Conservation (phyloP, 2,888 invertebrate genomes). For the Dolichopus griseipennis region DNA sequence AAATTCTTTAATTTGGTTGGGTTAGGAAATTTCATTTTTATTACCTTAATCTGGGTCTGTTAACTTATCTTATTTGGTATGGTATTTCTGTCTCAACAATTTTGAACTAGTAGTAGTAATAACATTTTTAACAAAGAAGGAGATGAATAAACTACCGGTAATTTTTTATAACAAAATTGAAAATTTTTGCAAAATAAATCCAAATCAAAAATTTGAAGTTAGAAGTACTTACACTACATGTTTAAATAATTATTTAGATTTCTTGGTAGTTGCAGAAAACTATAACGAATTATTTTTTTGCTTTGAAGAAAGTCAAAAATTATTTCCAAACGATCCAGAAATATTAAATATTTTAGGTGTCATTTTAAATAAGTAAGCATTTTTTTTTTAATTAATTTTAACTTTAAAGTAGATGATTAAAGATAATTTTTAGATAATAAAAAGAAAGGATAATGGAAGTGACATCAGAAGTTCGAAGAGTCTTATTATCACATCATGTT, state of each 20-base stretch:
- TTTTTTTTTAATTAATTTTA: not conserved
- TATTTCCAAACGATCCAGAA: slow-evolving; percentile 18
- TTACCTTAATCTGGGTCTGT: too few relatives aligned
- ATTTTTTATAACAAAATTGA: not conserved
- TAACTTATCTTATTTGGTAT: too few relatives aligned
- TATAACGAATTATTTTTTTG: not conserved
- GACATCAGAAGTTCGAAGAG: slow-evolving; percentile 16
- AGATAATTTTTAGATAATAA: slow-evolving; percentile 7
- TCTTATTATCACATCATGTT: slow-evolving; percentile 17
- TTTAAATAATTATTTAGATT: not conserved
- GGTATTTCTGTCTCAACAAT: too few relatives aligned
- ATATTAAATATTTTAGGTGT: slow-evolving; percentile 19
- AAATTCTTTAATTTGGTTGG: too few relatives aligned
- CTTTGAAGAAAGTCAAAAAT: not conserved
- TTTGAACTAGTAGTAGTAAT: too few relatives aligned
- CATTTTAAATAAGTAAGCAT: slow-evolving; percentile 19
- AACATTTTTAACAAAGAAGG: too few relatives aligned
- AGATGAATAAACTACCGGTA: not conserved
- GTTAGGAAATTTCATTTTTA: too few relatives aligned
- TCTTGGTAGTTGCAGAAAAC: not conserved
- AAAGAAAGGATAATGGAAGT: slow-evolving; percentile 17
- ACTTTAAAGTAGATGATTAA: not conserved
- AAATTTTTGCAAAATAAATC: not conserved
- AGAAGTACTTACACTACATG: not conserved
- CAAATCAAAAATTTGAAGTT: not conserved